Percentiles rank a stretch among this genome's conserved stretches.
Evolutionary conservation across 1,140 invertebrate genomes (phyloP).

Genomic region (Drosophila bifasciata): DNA sequence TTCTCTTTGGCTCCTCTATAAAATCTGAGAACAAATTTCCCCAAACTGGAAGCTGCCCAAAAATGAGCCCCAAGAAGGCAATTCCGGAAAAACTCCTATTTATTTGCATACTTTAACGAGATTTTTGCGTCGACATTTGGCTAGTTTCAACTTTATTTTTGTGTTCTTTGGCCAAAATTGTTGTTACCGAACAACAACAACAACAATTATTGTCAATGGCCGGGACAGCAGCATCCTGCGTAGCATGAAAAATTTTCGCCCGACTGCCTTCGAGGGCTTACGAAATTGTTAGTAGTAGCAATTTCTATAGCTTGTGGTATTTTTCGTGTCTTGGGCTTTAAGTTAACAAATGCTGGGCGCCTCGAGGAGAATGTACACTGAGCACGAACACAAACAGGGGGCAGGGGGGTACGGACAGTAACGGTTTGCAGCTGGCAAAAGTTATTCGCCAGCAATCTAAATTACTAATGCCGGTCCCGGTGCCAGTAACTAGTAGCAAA

Average conservation of each 20-base stretch:
- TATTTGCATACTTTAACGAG: conserved; percentile 48
- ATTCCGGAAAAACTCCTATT: conserved; percentile 40
- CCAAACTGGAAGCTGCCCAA: conserved; percentile 8
- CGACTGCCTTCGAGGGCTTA: conserved; percentile 47
- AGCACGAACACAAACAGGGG: too few relatives aligned
- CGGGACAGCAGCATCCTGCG: conserved; percentile 46
- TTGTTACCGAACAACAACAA: conserved; percentile 36
- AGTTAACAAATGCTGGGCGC: conserved; percentile 16
- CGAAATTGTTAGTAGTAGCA: conserved; percentile 54
- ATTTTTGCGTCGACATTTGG: conserved; percentile 36
- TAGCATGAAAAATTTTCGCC: conserved; percentile 50
- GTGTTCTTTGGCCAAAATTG: conserved; percentile 6
- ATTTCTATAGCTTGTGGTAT: conserved; percentile 31
- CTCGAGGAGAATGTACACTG: too few relatives aligned
- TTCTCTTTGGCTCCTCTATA: conserved; percentile 1
- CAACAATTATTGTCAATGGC: conserved; percentile 71
- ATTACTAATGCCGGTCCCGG: conserved; percentile 55
- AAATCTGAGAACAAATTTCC: conserved; percentile 8
- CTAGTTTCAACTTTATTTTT: conserved; percentile 24
- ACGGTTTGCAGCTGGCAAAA: conserved; percentile 54
- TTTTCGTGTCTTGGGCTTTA: conserved; percentile 40
- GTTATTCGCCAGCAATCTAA: conserved; percentile 62
- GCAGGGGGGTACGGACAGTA: conserved; percentile 8
- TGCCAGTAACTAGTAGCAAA: conserved; percentile 45
- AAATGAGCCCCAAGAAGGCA: conserved; percentile 12